These are phyloP conservation scores for Cygnus olor DNA, from an alignment of 2,797 vertebrate species.

Conservation along the genomic window DNA sequence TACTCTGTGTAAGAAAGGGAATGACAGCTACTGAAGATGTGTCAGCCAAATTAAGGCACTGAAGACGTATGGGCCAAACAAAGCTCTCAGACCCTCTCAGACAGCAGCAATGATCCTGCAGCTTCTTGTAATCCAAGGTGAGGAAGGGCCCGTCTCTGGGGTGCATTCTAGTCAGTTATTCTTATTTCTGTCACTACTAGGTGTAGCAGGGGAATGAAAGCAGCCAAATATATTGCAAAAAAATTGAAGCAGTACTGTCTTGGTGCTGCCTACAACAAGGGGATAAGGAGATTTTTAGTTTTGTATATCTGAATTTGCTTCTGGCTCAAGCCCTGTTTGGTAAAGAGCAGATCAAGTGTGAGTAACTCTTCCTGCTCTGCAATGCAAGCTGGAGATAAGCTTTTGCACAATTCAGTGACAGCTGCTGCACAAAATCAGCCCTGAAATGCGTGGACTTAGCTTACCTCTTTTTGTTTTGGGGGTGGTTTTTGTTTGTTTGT, in stretches of 20 bases:
- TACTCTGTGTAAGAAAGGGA: neutral
- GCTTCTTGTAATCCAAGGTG: neutral
- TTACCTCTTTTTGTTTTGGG: neutral
- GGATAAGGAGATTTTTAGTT: neutral
- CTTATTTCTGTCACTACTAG: neutral
- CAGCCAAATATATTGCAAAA: neutral
- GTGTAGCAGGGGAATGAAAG: neutral
- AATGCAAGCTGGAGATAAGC: neutral
- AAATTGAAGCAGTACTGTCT: neutral
- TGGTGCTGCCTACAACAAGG: neutral
- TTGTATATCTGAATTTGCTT: neutral
- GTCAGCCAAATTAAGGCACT: neutral
- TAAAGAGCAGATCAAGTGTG: neutral
- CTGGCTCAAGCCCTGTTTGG: neutral
- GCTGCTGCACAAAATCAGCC: neutral
- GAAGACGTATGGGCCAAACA: accelerated
- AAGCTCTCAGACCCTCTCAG: neutral
- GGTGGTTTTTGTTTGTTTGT: neutral
- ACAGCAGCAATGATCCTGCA: neutral
- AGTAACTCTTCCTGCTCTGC: neutral
- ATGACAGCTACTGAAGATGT: neutral
- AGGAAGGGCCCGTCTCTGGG: neutral
- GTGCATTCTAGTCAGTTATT: neutral
- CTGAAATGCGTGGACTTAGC: neutral
- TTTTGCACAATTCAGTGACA: accelerated